phyloP scores from a whole-genome alignment of 2,888 invertebrate genomes.

The Belgica antarctica region DNA sequence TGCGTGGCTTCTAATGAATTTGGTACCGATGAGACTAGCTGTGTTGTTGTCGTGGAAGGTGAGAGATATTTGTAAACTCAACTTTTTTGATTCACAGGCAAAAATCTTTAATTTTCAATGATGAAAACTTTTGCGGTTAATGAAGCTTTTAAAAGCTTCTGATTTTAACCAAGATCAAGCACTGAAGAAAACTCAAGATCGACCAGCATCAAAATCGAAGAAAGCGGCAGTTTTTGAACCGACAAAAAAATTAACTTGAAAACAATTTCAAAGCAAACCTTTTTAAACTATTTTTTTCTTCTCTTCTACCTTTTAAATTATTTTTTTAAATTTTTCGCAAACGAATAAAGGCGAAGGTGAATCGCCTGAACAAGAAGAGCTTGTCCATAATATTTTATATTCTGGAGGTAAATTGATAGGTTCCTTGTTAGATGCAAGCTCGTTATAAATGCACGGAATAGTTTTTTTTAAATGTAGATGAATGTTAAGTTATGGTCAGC shows the following conservation, averaged over 20 bases:
- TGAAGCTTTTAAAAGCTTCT: conserved; percentile 20
- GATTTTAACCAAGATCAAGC: conserved; percentile 42
- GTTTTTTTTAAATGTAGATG: conserved; percentile 14
- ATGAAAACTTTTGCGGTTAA: conserved; percentile 37
- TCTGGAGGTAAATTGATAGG: conserved; percentile 65
- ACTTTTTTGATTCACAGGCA: not conserved
- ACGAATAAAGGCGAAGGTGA: conserved; percentile 64
- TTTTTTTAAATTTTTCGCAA: not conserved
- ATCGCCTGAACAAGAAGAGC: conserved; percentile 76
- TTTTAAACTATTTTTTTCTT: conserved; percentile 12
- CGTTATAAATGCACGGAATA: conserved; percentile 23
- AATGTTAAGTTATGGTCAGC: conserved; percentile 9
- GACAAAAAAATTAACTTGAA: not conserved
- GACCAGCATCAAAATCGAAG: not conserved
- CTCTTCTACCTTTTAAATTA: conserved; percentile 22
- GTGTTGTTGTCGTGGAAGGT: conserved; percentile 96
- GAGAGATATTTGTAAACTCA: conserved; percentile 48
- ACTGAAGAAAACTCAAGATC: conserved; percentile 12
- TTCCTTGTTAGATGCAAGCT: conserved; percentile 10
- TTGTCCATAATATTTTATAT: conserved; percentile 84
- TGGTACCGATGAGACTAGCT: conserved; percentile 92
- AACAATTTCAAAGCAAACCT: not conserved
- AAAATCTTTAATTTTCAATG: conserved; percentile 23
- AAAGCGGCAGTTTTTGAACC: not conserved
- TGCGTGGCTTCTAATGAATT: conserved; percentile 92